These are phyloP conservation scores for Philonicus albiceps DNA, from an alignment of 2,888 invertebrate species.

Conservation along the genomic window DNA sequence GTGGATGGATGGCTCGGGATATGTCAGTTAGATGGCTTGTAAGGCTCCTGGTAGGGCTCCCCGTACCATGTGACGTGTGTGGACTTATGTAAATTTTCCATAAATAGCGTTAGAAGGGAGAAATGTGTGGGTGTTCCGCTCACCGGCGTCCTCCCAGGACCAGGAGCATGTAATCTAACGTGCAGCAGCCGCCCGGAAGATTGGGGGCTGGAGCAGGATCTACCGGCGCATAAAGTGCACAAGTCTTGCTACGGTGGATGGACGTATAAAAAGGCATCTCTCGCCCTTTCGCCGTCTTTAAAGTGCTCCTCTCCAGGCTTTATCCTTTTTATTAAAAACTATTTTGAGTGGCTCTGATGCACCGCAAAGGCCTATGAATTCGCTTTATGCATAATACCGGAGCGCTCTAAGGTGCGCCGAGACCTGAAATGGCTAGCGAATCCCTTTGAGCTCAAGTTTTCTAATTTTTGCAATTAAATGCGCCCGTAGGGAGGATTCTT, in stretches of 20 bases:
- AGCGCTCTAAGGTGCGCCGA: not conserved
- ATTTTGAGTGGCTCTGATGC: constrained; percentile 30
- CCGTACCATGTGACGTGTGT: not conserved
- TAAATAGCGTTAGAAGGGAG: constrained; percentile 20
- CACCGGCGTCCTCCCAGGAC: not conserved
- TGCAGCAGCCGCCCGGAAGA: not conserved
- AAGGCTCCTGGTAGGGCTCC: not conserved
- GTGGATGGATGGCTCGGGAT: not conserved
- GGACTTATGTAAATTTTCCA: constrained; percentile 28
- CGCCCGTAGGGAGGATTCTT: not conserved
- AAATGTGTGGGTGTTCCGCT: not conserved
- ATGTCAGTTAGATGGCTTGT: constrained; percentile 9
- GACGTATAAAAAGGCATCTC: constrained; percentile 4
- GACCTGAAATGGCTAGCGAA: constrained; percentile 14
- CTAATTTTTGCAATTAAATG: not conserved
- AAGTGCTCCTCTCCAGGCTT: constrained; percentile 12
- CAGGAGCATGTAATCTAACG: not conserved
- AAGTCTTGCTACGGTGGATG: not conserved
- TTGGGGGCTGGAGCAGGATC: not conserved
- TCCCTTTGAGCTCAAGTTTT: not conserved
- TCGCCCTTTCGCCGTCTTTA: constrained; percentile 11
- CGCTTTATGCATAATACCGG: constrained; percentile 12
- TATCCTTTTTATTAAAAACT: constrained; percentile 36
- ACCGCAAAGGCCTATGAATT: constrained; percentile 16
- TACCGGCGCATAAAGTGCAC: not conserved